Percentiles rank a stretch among this genome's conserved stretches.
Evolutionary conservation across 2,888 invertebrate species (phyloP).

Genomic region (Chydorus sphaericus): DNA sequence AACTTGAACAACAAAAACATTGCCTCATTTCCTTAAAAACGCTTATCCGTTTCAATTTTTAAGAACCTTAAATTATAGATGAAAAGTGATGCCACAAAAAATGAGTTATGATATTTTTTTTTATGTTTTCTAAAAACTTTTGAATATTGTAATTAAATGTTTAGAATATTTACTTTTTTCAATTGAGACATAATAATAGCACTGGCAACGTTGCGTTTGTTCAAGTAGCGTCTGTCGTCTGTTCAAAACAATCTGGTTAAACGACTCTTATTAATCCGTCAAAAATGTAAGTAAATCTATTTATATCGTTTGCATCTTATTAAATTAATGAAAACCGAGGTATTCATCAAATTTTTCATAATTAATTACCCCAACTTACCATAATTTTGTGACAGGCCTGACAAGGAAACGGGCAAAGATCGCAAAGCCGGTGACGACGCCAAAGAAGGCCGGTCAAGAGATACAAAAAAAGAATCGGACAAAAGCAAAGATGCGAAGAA

Average conservation of each 20-base stretch:
- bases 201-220: too few relatives aligned
- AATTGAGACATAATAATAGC: too few relatives aligned
- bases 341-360: background rate
- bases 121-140: background rate
- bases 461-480: background rate
- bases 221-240: too few relatives aligned
- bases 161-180: too few relatives aligned
- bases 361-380: background rate
- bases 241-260: too few relatives aligned
- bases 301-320: background rate
- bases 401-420: constrained; percentile 7
- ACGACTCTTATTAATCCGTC: too few relatives aligned
- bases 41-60: too few relatives aligned
- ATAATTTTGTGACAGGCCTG: background rate
- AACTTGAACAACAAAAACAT: too few relatives aligned
- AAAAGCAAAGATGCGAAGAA: constrained; percentile 10
- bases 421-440: constrained; percentile 1
- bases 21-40: too few relatives aligned
- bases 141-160: too few relatives aligned
- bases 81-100: too few relatives aligned
- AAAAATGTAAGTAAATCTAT: constrained; percentile 10
- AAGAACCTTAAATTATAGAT: too few relatives aligned
- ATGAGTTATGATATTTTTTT: background rate
- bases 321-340: background rate
- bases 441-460: background rate